phyloP scores from a whole-genome alignment of 2,113 vertebrate genomes.

The Gymnocephalus cernua region DNA sequence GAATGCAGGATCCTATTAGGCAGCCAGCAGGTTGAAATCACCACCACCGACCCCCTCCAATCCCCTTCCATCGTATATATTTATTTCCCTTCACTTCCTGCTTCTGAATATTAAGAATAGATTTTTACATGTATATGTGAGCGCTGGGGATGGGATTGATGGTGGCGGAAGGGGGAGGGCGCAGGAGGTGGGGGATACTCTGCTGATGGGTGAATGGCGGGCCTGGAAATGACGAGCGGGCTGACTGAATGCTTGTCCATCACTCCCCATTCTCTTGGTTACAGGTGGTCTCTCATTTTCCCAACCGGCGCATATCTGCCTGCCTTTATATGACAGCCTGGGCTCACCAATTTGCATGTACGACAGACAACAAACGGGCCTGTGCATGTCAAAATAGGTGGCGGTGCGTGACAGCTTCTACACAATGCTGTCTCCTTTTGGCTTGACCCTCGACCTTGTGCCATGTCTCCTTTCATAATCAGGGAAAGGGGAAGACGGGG shows the following conservation, averaged over 20 bases:
- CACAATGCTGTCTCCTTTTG: conserved; percentile 99
- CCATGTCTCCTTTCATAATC: conserved; percentile 98
- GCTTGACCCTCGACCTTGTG: conserved; percentile 95
- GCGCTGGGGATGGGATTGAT: conserved; percentile 77
- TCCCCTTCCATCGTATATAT: conserved; percentile 74
- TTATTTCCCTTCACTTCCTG: conserved; percentile 94
- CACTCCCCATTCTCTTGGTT: conserved; percentile 96
- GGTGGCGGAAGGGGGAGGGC: conserved; percentile 87
- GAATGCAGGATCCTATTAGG: conserved; percentile 96
- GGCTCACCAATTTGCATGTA: conserved; percentile 99
- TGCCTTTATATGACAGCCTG: conserved; percentile 98
- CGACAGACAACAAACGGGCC: conserved; percentile 99
- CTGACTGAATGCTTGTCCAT: conserved; percentile 99
- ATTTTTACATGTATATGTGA: conserved; percentile 94
- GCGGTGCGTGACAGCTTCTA: conserved; percentile 99
- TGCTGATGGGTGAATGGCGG: conserved; percentile 92
- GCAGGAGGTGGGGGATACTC: conserved; percentile 67
- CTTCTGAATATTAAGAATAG: conserved; percentile 99
- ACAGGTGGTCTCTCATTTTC: conserved; percentile 99
- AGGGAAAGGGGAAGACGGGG: conserved; percentile 83
- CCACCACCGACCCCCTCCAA: conserved; percentile 75
- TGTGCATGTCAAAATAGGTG: conserved; percentile 99
- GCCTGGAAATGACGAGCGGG: conserved; percentile 89
- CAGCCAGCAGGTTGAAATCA: conserved; percentile 91
- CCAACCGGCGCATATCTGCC: conserved; percentile 92